A percentile compares a stretch with the other conserved stretches of the same genome.
Conservation (phyloP, 2,113 vertebrate genomes). For the Prolemur simus region DNA sequence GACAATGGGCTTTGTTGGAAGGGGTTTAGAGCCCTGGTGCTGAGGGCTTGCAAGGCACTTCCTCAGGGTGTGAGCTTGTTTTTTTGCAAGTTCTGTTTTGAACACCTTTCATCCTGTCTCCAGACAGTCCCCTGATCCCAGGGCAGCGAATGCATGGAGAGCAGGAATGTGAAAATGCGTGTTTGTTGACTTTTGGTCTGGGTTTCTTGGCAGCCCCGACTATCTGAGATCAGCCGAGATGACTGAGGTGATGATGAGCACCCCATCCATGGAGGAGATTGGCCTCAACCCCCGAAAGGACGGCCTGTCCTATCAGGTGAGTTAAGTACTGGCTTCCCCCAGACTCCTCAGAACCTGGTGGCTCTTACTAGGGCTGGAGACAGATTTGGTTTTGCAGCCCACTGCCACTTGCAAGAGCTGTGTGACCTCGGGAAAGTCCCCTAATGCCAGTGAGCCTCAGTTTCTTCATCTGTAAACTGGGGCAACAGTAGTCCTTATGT, state of each 20-base stretch:
- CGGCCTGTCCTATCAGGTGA: constrained; percentile 95
- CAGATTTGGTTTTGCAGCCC: neutral
- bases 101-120: constrained; percentile 5
- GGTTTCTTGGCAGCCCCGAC: constrained; percentile 88
- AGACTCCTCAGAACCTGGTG: neutral
- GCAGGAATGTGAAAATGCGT: neutral
- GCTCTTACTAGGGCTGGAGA: neutral
- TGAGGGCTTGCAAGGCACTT: neutral
- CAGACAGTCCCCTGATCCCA: neutral
- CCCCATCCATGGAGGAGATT: constrained; percentile 95
- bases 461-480: constrained; percentile 25
- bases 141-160: neutral
- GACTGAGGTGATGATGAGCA: constrained; percentile 98
- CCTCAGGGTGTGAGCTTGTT: neutral
- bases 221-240: constrained; percentile 93
- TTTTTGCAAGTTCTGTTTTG: constrained; percentile 35
- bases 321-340: neutral
- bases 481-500: neutral
- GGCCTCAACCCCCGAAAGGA: constrained; percentile 95
- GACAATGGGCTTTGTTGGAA: neutral
- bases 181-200: constrained; percentile 64
- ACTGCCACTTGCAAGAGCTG: neutral
- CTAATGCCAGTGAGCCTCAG: neutral
- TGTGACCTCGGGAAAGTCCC: neutral
- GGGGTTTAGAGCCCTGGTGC: neutral